Evolutionary conservation across 2,797 vertebrate genomes (phyloP).

Genomic region (Huso huso): DNA sequence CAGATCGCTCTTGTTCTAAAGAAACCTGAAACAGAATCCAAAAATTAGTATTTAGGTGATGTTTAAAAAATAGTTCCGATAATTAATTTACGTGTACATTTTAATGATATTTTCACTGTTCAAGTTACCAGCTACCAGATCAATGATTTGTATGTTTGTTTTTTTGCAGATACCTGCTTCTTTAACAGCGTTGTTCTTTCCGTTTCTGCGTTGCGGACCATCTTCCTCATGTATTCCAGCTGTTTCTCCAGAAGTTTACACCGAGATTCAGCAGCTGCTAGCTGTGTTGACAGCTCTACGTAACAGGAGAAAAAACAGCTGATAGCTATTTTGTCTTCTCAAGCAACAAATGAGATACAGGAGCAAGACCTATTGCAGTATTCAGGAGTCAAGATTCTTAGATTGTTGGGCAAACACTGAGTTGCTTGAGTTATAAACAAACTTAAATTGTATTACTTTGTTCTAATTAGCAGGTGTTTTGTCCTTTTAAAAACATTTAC

Average conservation of each 20-base stretch:
- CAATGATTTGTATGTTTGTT: too few relatives aligned
- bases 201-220: conserved; percentile 71
- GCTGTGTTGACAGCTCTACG: conserved; percentile 70
- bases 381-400: too few relatives aligned
- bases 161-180: conserved; percentile 62
- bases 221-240: conserved; percentile 79
- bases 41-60: background rate
- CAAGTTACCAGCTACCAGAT: too few relatives aligned
- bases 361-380: background rate
- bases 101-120: background rate
- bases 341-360: background rate
- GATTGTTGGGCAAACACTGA: too few relatives aligned
- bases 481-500: background rate
- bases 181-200: conserved; percentile 68
- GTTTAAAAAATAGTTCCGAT: conserved; percentile 4
- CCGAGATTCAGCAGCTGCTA: conserved; percentile 76
- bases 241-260: conserved; percentile 81
- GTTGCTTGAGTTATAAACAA: too few relatives aligned
- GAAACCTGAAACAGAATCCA: conserved; percentile 48
- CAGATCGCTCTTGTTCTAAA: conserved; percentile 50
- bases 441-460: too few relatives aligned
- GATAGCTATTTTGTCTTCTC: background rate
- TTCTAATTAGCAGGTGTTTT: background rate
- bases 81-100: background rate
- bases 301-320: conserved; percentile 8